Conservation (phyloP, 2,113 vertebrate species). For the Oplegnathus fasciatus region DNA sequence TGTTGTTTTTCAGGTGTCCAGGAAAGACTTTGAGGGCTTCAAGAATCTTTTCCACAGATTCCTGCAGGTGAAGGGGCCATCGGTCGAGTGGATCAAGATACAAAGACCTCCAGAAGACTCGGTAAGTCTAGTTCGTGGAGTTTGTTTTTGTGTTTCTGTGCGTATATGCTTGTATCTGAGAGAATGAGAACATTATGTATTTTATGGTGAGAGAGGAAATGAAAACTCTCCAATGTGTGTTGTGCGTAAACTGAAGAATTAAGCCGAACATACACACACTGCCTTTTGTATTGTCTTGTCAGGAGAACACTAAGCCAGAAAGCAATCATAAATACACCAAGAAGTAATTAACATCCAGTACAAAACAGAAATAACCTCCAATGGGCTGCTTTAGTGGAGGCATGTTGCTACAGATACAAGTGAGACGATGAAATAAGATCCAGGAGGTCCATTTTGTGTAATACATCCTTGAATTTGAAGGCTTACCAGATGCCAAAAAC, state of each 20-base stretch:
- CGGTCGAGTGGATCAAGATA: constrained; percentile 98
- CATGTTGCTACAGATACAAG: background rate
- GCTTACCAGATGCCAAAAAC: background rate
- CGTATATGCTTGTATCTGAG: background rate
- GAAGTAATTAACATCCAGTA: background rate
- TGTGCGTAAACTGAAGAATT: too few species aligned
- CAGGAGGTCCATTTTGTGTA: background rate
- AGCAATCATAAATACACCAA: background rate
- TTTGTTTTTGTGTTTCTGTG: background rate
- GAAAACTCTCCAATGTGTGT: background rate
- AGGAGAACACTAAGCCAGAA: background rate
- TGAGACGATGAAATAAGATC: background rate
- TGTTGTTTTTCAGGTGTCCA: constrained; percentile 86
- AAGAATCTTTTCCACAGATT: constrained; percentile 96
- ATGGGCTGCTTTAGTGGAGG: background rate
- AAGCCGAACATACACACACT: background rate
- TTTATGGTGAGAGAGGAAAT: background rate
- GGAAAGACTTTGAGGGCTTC: constrained; percentile 96
- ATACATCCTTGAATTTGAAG: background rate
- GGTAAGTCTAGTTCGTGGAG: constrained; percentile 73
- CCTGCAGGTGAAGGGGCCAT: constrained; percentile 96
- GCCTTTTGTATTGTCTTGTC: background rate
- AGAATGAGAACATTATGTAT: background rate
- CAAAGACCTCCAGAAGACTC: constrained; percentile 97
- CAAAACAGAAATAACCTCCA: background rate